A percentile compares a stretch with the other conserved stretches of the same genome.
These are phyloP conservation scores for Eilema caniola DNA, from an alignment of 2,888 invertebrate species.

Conservation along the genomic window DNA sequence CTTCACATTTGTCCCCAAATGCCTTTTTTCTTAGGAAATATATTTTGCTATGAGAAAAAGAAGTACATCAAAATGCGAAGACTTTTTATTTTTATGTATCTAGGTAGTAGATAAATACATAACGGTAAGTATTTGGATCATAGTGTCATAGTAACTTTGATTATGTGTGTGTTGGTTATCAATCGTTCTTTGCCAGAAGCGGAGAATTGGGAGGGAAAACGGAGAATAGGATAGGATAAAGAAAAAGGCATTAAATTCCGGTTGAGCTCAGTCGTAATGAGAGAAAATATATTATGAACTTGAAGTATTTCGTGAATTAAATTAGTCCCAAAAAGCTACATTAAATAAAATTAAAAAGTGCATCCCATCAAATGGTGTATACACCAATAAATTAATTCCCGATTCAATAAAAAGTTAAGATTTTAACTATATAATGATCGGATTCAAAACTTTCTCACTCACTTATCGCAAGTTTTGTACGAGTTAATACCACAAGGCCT, in stretches of 20 bases:
- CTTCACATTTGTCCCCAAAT: background rate
- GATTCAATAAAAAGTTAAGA: background rate
- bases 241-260: background rate
- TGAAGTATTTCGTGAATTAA: no score
- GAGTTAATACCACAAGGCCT: constrained; percentile 15
- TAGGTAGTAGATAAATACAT: background rate
- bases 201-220: background rate
- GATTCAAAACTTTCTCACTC: constrained; percentile 21
- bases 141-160: no score
- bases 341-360: background rate
- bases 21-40: no score
- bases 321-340: background rate
- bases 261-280: no score
- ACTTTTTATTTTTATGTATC: background rate
- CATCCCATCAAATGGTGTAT: background rate
- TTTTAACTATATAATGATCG: constrained; percentile 17
- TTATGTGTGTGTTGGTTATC: background rate
- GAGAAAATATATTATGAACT: no score
- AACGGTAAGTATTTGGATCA: background rate
- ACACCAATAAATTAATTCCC: background rate
- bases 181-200: background rate
- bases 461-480: constrained; percentile 13
- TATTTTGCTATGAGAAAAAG: no score
- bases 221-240: background rate
- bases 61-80: background rate